Evolutionary conservation across 2,888 invertebrate species (phyloP), one percentile per base, ranked within the genome.

Genomic region (Cyclophora albipunctata): DNA sequence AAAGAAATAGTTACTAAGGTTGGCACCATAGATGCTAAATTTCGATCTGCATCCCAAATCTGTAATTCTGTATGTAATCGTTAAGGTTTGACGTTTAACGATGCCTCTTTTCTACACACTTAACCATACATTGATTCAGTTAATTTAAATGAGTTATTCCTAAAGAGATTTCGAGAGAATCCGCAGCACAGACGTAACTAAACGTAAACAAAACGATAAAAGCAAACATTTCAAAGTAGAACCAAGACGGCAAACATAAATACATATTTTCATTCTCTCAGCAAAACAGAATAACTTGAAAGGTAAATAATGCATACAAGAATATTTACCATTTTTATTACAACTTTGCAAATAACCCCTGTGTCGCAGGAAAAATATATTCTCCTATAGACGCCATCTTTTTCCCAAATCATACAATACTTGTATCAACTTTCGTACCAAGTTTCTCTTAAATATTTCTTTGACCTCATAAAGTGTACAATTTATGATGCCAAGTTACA

Each of bases 361-460:
- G 52, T 52, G 52, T 52, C 47, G 45, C 49, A 46, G 51, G 55
- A 54, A 49, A 48, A 53, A 53, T 55, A 51, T 47, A 57, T 51
- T 53, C 45, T 46, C 51, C 52, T 52, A 50, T 51, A 46, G 34
- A 50, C 48, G 46, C 45, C 60, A 60, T 58, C 60, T 60, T 60
- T 51, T 20, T 20, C 20, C 58, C 51, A 58, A 58, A 57, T 57
- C 53, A 57, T 54, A 52, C 53, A 42, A 41, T 45, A 51, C 49
- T 59, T 57, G 47, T 59, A 59, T 59, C 59, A 61, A 58, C 59
- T 37, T 59, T 55, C 54, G 51, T 49, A 43, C 50, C 49, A 59
- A 59, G 53, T 59, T 58, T 51, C 48, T 40, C 52, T 60, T 55
- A 57, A 57, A 60, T 57, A 48, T 48, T 52, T 56, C 54, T 54